A percentile compares a stretch with the other conserved stretches of the same genome.
These are phyloP conservation scores for Gastrophryne carolinensis DNA, from an alignment of 2,797 vertebrate species.

Conservation along the genomic window DNA sequence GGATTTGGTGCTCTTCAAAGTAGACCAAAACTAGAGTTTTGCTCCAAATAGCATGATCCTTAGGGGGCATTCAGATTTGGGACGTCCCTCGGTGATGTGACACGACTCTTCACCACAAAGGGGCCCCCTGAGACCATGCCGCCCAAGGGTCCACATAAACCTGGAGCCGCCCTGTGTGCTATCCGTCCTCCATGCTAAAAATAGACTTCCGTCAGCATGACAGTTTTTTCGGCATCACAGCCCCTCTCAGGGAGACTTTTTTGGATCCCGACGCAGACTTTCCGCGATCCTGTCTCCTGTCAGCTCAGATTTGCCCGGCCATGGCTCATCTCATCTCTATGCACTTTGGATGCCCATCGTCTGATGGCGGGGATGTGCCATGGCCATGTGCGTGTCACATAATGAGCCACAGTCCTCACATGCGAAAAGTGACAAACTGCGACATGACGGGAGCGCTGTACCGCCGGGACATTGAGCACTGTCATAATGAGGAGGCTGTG, in stretches of 20 bases:
- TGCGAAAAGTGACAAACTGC: neutral
- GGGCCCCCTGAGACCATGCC: too few species aligned
- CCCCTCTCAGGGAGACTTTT: slow-evolving; percentile 17
- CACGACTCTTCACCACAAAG: too few species aligned
- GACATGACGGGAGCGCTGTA: neutral
- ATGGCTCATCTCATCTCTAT: neutral
- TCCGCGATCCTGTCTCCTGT: neutral
- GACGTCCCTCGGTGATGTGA: too few species aligned
- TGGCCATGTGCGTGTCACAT: neutral
- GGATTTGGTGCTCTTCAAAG: too few species aligned
- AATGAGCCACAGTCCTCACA: neutral
- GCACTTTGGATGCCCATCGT: neutral
- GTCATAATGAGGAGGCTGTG: neutral
- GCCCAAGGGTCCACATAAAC: too few species aligned
- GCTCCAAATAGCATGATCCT: too few species aligned
- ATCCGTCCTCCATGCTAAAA: neutral
- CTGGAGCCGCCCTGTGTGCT: neutral
- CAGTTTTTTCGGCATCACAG: neutral
- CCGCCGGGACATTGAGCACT: neutral
- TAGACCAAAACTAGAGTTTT: too few species aligned
- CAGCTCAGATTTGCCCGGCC: neutral
- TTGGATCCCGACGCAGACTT: neutral
- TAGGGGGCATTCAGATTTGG: too few species aligned
- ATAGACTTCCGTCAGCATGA: slow-evolving; percentile 10
- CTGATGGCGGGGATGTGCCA: slow-evolving; percentile 13